phyloP scores from a whole-genome alignment of 2,113 vertebrate genomes.

The Nettapus auritus region DNA sequence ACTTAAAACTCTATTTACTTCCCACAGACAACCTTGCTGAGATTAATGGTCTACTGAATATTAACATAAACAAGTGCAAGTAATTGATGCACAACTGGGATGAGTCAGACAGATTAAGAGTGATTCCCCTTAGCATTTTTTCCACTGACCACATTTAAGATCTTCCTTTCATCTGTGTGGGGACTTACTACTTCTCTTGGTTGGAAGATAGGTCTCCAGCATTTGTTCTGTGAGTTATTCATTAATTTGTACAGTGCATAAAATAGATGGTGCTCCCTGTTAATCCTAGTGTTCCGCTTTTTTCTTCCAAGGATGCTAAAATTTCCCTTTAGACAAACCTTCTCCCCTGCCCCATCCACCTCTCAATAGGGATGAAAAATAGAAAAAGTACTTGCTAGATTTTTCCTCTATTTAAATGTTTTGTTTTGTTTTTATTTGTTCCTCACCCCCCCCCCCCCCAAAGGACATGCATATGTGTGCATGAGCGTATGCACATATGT shows the following conservation, averaged over 20 bases:
- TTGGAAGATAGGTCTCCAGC: neutral
- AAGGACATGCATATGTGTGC: neutral
- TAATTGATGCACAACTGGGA: neutral
- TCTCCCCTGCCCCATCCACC: neutral
- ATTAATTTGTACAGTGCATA: neutral
- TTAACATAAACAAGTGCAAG: neutral
- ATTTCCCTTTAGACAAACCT: neutral
- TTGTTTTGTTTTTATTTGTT: too few relatives aligned
- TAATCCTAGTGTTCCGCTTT: neutral
- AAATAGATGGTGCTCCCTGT: neutral
- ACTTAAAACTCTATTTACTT: neutral
- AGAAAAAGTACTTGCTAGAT: neutral
- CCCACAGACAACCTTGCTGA: neutral
- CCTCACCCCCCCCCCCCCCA: neutral
- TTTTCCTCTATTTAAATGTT: neutral
- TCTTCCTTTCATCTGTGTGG: neutral
- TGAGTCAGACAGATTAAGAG: neutral
- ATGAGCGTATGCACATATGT: accelerated
- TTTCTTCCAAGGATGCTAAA: neutral
- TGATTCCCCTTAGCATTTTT: neutral
- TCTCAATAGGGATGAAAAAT: neutral
- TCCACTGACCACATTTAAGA: neutral
- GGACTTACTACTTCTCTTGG: neutral
- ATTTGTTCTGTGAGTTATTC: neutral
- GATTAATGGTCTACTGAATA: neutral